These are phyloP conservation scores for Bombycilla garrulus DNA, from an alignment of 2,113 vertebrate genomes.

Conservation along the genomic window DNA sequence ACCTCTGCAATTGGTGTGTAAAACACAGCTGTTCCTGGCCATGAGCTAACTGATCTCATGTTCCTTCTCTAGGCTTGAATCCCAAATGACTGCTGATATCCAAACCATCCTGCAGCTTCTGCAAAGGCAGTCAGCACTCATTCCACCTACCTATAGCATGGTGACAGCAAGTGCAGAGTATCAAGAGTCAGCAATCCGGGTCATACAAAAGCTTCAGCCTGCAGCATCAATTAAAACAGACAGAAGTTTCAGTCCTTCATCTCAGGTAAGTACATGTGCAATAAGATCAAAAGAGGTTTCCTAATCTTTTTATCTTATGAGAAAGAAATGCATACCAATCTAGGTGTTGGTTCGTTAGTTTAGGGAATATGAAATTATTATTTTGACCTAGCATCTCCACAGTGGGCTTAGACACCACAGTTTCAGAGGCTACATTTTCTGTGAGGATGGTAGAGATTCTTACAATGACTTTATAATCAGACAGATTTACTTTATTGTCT, in stretches of 20 bases:
- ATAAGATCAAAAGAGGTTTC: background rate
- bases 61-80: conserved; percentile 84
- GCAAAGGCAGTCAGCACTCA: conserved; percentile 85
- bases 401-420: background rate
- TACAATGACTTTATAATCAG: background rate
- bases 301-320: background rate
- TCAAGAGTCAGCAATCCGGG: conserved; percentile 75
- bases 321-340: background rate
- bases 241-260: conserved; percentile 82
- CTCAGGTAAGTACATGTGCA: conserved; percentile 75
- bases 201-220: conserved; percentile 72
- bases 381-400: background rate
- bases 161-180: conserved; percentile 87
- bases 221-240: conserved; percentile 79
- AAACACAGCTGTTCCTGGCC: background rate
- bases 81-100: conserved; percentile 94
- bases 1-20: background rate
- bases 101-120: conserved; percentile 93
- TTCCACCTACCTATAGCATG: conserved; percentile 94
- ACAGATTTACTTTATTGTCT: background rate
- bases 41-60: background rate
- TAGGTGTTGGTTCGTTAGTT: background rate
- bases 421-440: background rate
- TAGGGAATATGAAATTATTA: background rate
- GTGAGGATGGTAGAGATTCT: background rate